Evolutionary conservation across 2,797 vertebrate genomes (phyloP).

Genomic region (Falco novaeseelandiae): DNA sequence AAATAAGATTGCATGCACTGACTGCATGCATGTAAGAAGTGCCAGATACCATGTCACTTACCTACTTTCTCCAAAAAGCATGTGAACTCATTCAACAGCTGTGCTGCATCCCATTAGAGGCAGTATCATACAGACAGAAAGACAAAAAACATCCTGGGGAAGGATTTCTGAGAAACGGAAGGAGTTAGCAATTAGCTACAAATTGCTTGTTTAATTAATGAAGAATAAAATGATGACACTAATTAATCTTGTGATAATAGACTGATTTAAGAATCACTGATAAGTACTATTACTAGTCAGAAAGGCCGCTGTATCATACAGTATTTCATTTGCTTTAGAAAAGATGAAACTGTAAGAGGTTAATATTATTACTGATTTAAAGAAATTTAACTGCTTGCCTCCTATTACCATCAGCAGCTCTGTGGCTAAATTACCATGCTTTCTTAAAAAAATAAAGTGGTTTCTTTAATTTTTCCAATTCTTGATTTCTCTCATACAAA

Average conservation of each 20-base stretch:
- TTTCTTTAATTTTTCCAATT: neutral
- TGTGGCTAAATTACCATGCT: neutral
- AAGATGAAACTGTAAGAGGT: neutral
- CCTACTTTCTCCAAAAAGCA: neutral
- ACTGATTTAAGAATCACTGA: neutral
- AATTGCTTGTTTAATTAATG: neutral
- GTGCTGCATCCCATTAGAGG: neutral
- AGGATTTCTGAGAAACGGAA: neutral
- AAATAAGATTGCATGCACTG: neutral
- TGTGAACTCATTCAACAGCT: neutral
- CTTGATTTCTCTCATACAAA: neutral
- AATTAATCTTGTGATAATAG: slow-evolving; percentile 5
- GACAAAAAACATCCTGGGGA: neutral
- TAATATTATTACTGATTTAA: neutral
- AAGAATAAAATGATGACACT: neutral
- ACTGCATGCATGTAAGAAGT: neutral
- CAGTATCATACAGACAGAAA: neutral
- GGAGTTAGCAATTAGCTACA: neutral
- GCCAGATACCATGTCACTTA: neutral
- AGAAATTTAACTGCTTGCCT: slow-evolving; percentile 2
- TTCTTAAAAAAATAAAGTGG: neutral
- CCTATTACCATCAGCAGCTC: neutral
- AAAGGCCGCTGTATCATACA: neutral
- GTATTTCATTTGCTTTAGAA: neutral
- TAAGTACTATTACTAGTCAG: neutral